Conservation (phyloP, 1,140 invertebrate genomes). For the Lordiphosa clarofinis region DNA sequence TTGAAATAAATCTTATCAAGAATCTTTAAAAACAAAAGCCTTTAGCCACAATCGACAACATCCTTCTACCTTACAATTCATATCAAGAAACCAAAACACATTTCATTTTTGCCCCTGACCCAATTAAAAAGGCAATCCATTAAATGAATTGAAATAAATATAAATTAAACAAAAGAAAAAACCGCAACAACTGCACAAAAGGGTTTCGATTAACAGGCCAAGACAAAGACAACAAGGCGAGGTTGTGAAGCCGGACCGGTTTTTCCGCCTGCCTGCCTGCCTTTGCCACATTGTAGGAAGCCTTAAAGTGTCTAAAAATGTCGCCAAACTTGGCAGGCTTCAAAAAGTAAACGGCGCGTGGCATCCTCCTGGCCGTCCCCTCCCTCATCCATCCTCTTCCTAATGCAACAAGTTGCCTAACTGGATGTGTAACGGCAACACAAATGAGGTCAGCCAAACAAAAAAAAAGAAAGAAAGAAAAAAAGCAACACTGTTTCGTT, state of each 20-base stretch:
- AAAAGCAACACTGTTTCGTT: too few species aligned
- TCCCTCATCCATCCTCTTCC: constrained; percentile 3
- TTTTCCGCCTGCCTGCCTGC: background rate
- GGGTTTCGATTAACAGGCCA: too few species aligned
- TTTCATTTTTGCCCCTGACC: constrained; percentile 49
- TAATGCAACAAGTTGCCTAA: constrained; percentile 43
- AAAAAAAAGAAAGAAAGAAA: too few species aligned
- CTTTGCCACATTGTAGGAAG: constrained; percentile 42
- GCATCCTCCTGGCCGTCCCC: constrained; percentile 17
- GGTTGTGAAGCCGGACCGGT: constrained; percentile 23
- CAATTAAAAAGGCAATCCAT: constrained; percentile 34
- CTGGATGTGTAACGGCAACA: constrained; percentile 14
- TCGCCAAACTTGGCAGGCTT: constrained; percentile 70
- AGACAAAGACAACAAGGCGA: too few species aligned
- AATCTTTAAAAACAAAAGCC: too few species aligned
- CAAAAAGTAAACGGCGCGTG: constrained; percentile 28
- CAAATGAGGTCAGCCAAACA: too few species aligned
- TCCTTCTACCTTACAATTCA: too few species aligned
- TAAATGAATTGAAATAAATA: constrained; percentile 28
- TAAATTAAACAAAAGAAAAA: constrained; percentile 21
- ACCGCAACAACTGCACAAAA: too few species aligned
- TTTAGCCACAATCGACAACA: too few species aligned
- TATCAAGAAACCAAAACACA: constrained; percentile 2
- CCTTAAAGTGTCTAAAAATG: constrained; percentile 64
- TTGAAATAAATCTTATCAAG: too few species aligned